phyloP scores from a whole-genome alignment of 2,113 vertebrate genomes.

The Pleuronectes platessa region DNA sequence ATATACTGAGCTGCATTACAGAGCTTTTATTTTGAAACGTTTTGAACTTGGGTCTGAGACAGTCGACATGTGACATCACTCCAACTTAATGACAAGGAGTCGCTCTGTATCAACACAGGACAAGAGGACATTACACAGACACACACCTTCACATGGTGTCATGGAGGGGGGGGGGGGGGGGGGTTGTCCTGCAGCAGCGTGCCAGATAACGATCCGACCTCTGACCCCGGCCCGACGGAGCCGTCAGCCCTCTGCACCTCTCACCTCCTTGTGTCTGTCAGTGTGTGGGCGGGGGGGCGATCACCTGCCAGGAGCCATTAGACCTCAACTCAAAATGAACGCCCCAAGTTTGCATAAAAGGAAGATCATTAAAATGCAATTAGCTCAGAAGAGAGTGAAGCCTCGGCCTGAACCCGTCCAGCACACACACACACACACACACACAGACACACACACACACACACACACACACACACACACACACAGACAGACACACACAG shows the following conservation, averaged over 20 bases:
- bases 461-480: neutral
- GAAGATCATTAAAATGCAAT: conserved; percentile 86
- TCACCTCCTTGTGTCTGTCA: conserved; percentile 60
- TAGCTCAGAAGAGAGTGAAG: conserved; percentile 63
- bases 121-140: too few relatives aligned
- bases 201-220: neutral
- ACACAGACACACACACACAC: neutral
- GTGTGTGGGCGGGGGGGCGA: conserved; percentile 67
- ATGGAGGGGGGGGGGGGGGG: too few relatives aligned
- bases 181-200: too few relatives aligned
- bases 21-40: too few relatives aligned
- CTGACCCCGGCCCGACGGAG: conserved; percentile 16
- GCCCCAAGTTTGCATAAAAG: conserved; percentile 83
- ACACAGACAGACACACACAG: neutral
- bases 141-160: too few relatives aligned
- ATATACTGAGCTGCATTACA: too few relatives aligned
- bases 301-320: conserved; percentile 78
- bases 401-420: too few relatives aligned
- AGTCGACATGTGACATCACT: too few relatives aligned
- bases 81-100: too few relatives aligned
- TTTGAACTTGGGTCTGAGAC: too few relatives aligned
- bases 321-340: conserved; percentile 69
- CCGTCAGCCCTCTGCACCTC: conserved; percentile 33
- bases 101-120: too few relatives aligned
- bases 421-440: neutral